Conservation (phyloP, 1,140 invertebrate genomes). For the Lordiphosa collinella region DNA sequence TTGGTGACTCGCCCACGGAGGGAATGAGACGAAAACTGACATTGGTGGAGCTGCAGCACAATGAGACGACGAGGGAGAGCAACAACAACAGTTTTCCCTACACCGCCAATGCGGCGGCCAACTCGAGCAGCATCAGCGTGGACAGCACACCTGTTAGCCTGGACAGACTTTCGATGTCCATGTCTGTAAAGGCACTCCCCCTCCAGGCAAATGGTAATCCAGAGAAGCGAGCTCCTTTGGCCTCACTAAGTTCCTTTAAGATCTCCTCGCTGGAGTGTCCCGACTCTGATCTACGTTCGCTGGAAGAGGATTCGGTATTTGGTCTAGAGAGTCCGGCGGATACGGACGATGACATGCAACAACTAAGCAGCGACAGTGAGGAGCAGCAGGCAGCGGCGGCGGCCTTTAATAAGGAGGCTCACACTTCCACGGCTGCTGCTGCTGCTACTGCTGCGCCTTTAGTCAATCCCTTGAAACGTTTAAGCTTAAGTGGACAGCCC, state of each 20-base stretch:
- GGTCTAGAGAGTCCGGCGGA: constrained; percentile 81
- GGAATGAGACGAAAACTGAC: constrained; percentile 69
- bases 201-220: constrained; percentile 32
- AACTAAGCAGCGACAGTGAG: constrained; percentile 89
- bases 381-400: constrained; percentile 60
- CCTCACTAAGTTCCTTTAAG: constrained; percentile 88
- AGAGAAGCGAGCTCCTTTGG: constrained; percentile 84
- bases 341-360: constrained; percentile 89
- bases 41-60: constrained; percentile 63
- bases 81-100: constrained; percentile 64
- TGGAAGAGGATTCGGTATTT: constrained; percentile 88
- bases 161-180: constrained; percentile 54
- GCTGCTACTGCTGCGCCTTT: no score
- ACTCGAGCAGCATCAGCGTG: constrained; percentile 70
- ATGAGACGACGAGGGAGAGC: no score
- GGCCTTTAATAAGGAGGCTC: no score
- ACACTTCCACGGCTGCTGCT: no score
- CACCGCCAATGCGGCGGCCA: constrained; percentile 49
- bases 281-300: constrained; percentile 83
- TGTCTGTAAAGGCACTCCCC: constrained; percentile 41
- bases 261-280: constrained; percentile 85
- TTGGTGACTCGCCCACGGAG: constrained; percentile 64
- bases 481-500: no score
- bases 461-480: no score
- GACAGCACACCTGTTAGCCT: constrained; percentile 68